These are phyloP conservation scores for Cossypha polioptera DNA, from an alignment of 2,797 vertebrate genomes.

Conservation along the genomic window DNA sequence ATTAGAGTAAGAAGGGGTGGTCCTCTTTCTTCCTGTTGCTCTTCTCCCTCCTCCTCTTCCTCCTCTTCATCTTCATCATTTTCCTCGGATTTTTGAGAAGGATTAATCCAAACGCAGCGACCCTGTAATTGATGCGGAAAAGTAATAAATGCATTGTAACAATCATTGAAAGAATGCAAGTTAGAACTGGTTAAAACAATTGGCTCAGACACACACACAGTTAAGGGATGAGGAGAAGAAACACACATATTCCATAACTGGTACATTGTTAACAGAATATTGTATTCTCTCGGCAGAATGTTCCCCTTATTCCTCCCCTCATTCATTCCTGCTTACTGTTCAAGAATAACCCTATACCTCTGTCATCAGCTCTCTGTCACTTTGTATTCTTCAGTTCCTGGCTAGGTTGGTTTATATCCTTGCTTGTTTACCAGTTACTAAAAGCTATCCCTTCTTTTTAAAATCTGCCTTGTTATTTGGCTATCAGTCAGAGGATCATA, in stretches of 20 bases:
- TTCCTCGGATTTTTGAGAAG: constrained; percentile 78
- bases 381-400: not conserved
- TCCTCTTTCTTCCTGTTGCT: constrained; percentile 84
- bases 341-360: not conserved
- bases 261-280: not conserved
- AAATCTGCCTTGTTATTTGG: not conserved
- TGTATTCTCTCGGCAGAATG: not conserved
- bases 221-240: not conserved
- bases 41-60: constrained; percentile 83
- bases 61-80: constrained; percentile 67
- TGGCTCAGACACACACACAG: not conserved
- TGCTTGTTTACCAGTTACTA: not conserved
- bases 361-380: not conserved
- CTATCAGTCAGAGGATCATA: not conserved
- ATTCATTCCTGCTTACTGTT: not conserved
- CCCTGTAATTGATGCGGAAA: constrained; percentile 76
- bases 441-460: not conserved
- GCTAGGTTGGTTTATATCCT: not conserved
- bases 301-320: not conserved
- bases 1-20: constrained; percentile 88
- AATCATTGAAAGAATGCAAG: not conserved
- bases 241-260: not conserved
- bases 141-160: not conserved
- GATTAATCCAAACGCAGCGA: constrained; percentile 89
- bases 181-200: not conserved